Evolutionary conservation across 2,888 invertebrate genomes (phyloP), one percentile per base, ranked within the genome.

Genomic region (Drosophila trichaetosa): DNA sequence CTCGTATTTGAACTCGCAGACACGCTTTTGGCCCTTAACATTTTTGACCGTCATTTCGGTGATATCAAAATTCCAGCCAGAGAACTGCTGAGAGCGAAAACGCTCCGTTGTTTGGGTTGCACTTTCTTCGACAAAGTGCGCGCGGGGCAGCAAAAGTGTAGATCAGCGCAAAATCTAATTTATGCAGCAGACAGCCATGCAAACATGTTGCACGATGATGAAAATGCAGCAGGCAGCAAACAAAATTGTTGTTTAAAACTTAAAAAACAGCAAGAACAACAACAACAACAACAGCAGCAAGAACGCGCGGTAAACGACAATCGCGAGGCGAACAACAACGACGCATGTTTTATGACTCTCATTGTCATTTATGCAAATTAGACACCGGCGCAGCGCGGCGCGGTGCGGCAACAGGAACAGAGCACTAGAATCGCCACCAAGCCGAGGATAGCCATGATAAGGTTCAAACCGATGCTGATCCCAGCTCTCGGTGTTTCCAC

Each of bases 11-110:
- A 91, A 91, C 91, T 91, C 86, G 80, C 83, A 89, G 90, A 89
- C 91, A 91, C 91, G 91, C 91, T 91, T 87, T 90, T 91, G 91
- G 91, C 91, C 91, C 91, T 91, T 91, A 87, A 87, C 87, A 85
- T 89, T 89, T 76, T 77, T 87, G 87, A 89, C 89, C 87, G 87
- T 87, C 89, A 86, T 86, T 86, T 86, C 67, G 89, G 78, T 80
- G 84, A 86, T 86, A 88, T 89, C 83, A 88, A 80, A 86, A 86
- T 86, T 87, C 85, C 82, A 48, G 21, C 16, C 11, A 48, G 31
- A 40, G 46, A 70, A 52, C 49, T 59, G 80, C 68, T 57, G 76
- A 79, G 76, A 79, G 86, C 74, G 79, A 88, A 83, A 88, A 71
- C 81, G 72, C 73, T 85, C 69, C 58, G 53, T 76, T 60, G 18